A percentile compares a stretch with the other conserved stretches of the same genome.
Conservation (phyloP, 1,140 invertebrate genomes). For the Akabosia matsudoensis region DNA sequence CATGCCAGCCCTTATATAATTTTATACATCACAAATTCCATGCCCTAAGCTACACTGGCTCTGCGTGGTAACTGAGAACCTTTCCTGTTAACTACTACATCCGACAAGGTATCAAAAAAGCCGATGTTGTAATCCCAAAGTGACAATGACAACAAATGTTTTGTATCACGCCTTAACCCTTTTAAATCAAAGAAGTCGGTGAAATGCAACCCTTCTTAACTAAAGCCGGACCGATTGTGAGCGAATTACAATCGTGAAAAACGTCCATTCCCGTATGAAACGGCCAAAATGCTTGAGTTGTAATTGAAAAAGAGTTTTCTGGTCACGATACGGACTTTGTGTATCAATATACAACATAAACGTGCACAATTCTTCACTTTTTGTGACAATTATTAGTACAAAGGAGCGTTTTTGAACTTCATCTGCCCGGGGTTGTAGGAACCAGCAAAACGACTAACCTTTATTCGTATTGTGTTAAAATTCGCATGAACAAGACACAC, state of each 20-base stretch:
- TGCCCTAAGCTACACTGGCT: neutral
- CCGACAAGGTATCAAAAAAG: slow-evolving; percentile 17
- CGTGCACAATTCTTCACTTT: no score
- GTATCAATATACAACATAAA: neutral
- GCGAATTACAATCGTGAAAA: neutral
- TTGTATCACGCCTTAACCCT: slow-evolving; percentile 24
- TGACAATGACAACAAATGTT: slow-evolving; percentile 25
- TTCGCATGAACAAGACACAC: no score
- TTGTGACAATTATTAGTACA: no score
- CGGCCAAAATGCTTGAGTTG: slow-evolving; percentile 4
- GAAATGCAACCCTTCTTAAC: slow-evolving; percentile 13
- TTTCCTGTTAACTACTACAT: neutral
- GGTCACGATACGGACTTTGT: neutral
- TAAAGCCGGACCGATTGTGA: neutral
- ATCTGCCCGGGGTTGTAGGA: no score
- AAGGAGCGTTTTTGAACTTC: no score
- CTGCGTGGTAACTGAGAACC: neutral
- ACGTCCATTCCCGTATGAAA: neutral
- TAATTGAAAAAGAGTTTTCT: neutral
- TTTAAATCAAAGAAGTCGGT: slow-evolving; percentile 13
- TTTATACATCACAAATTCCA: neutral
- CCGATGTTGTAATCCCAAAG: slow-evolving; percentile 5
- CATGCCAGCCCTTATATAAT: neutral
- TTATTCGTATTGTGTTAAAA: no score
- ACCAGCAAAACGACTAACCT: no score